Percentiles rank a stretch among this genome's conserved stretches.
phyloP scores from a whole-genome alignment of 2,888 invertebrate species.

The Actias luna region DNA sequence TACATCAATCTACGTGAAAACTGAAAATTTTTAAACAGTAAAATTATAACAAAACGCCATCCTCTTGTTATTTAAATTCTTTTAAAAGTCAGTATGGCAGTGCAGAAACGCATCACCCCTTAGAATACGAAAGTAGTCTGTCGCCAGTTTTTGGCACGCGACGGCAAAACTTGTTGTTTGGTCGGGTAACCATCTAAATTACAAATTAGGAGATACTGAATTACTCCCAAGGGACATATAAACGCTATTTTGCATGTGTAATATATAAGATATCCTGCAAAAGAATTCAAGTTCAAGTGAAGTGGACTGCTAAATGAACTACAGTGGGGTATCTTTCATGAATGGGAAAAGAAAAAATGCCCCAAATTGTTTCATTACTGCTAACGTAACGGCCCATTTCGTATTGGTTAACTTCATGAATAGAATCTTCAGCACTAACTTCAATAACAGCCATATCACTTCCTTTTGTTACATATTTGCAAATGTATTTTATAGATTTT shows the following conservation, averaged over 20 bases:
- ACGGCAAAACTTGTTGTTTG: slow-evolving; percentile 6
- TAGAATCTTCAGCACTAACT: no score
- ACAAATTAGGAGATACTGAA: slow-evolving; percentile 6
- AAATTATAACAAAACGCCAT: not conserved
- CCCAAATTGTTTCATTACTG: no score
- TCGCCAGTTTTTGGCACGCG: slow-evolving; percentile 9
- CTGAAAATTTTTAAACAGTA: no score
- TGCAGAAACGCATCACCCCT: slow-evolving; percentile 11
- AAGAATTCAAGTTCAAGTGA: not conserved
- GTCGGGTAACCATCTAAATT: slow-evolving; percentile 3
- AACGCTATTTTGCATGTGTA: not conserved
- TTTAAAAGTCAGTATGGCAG: not conserved
- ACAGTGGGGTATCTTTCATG: no score
- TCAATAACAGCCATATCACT: no score
- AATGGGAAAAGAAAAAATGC: no score
- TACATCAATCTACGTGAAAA: no score
- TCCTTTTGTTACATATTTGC: no score
- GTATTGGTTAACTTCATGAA: no score
- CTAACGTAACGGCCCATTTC: no score
- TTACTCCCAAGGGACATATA: not conserved
- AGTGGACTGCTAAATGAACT: no score
- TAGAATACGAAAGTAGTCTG: slow-evolving; percentile 11
- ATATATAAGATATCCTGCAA: not conserved
- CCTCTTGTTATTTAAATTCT: not conserved
- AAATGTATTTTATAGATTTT: no score